These are phyloP conservation scores for Allolobophora icterica DNA, from an alignment of 2,888 invertebrate species.

Conservation along the genomic window DNA sequence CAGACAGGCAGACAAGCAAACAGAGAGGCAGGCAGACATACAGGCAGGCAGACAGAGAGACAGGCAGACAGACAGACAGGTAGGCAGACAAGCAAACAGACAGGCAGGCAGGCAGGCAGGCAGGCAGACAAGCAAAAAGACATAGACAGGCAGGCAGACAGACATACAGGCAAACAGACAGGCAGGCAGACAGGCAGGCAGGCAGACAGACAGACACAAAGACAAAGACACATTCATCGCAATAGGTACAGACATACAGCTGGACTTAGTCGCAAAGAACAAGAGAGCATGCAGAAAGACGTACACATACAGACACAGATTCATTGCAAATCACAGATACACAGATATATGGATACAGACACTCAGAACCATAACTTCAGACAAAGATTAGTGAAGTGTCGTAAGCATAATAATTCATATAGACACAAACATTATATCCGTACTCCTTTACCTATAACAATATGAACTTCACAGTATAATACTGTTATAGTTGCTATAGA, in stretches of 20 bases:
- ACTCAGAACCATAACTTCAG: not conserved
- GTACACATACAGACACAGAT: not conserved
- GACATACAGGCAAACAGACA: not conserved
- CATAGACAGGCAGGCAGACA: not conserved
- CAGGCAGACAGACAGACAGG: not conserved
- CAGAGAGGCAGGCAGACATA: not conserved
- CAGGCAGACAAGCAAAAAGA: too few relatives aligned
- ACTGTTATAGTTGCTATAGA: not conserved
- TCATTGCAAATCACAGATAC: not conserved
- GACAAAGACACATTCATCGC: not conserved
- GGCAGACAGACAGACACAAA: too few relatives aligned
- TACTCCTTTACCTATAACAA: not conserved
- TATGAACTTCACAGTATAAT: not conserved
- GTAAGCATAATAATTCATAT: not conserved
- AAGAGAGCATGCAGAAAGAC: not conserved
- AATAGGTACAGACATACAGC: not conserved
- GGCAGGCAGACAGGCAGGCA: too few relatives aligned
- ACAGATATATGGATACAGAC: not conserved
- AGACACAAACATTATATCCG: not conserved
- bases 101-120: too few relatives aligned
- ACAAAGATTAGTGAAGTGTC: not conserved
- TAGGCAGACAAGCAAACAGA: too few relatives aligned
- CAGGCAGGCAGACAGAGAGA: too few relatives aligned
- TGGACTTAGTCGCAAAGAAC: too few relatives aligned
- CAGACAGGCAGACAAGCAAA: too few relatives aligned